phyloP scores from a whole-genome alignment of 2,888 invertebrate species.

The Halictus quadricinctus region DNA sequence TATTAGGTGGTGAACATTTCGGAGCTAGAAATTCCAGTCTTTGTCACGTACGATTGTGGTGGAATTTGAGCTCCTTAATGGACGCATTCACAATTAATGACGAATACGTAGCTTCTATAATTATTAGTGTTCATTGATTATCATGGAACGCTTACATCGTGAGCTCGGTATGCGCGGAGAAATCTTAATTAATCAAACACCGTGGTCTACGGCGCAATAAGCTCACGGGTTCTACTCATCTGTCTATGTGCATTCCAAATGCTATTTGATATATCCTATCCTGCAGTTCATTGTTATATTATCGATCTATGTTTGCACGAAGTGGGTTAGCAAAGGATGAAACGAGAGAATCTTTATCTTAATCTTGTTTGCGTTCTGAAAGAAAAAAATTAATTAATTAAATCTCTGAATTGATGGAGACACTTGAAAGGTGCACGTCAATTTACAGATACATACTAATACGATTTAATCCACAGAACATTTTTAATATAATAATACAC shows the following conservation, averaged over 20 bases:
- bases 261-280: constrained; percentile 28
- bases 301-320: constrained; percentile 27
- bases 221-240: constrained; percentile 21
- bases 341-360: background rate
- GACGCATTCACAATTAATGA: constrained; percentile 26
- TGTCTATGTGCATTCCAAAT: constrained; percentile 18
- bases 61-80: constrained; percentile 30
- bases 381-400: background rate
- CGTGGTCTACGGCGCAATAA: constrained; percentile 34
- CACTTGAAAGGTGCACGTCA: background rate
- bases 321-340: background rate
- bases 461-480: background rate
- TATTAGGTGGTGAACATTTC: background rate
- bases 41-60: background rate
- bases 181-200: constrained; percentile 51
- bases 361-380: background rate
- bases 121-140: constrained; percentile 55
- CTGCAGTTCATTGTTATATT: constrained; percentile 9
- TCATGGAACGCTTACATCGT: constrained; percentile 42
- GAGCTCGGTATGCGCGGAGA: constrained; percentile 32
- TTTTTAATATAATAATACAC: background rate
- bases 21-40: constrained; percentile 9
- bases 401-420: background rate
- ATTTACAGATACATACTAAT: background rate
- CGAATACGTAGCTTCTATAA: constrained; percentile 38